Evolutionary conservation across 2,797 vertebrate species (phyloP), one percentile per base, ranked within the genome.

Genomic region (Sebastes oblongus): DNA sequence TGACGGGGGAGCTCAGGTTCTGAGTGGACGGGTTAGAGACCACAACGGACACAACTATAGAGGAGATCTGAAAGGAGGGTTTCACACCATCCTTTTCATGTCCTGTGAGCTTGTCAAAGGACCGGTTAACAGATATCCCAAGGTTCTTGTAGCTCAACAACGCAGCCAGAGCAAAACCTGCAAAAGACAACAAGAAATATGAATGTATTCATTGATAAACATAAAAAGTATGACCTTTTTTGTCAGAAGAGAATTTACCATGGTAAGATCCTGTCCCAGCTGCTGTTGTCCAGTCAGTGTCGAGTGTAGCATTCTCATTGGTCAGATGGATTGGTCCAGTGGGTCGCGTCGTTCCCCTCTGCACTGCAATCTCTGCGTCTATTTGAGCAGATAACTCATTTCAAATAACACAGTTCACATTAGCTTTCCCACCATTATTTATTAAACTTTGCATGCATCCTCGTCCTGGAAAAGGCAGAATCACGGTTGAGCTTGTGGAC

Each of bases 261-360:
- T 91, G 91, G 64, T 95, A 96, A 0, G 84, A 8, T 65, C 84
- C 86, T 0, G 72, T 78, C 16, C 94, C 95, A 1, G 86, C 70
- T 22, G 92, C 94, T 8, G 93, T 95, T 29, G 85, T 46, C 96
- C 96, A 96, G 84, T 91, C 93, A 11, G 88, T 95, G 42, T 87
- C 75, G 1, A 96, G 84, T 4, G 5, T 22, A 18, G 88, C 91
- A 1, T 92, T 80, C 12, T 92, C 91, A 69, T 34, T 89, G 39
- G 64, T 83, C 85, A 96, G 65, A 73, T 7, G 85, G 66, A 96
- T 56, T 0, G 72, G 70, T 56, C 95, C 96, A 12, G 64, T 88
- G 56, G 95, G 95, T 7, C 25, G 90, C 27, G 77, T 79, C 12
- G 5, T 59, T 30, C 85, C 88, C 34, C 89, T 93, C 22, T 30